Evolutionary conservation across 2,797 vertebrate genomes (phyloP), one percentile per base, ranked within the genome.

Genomic region (Capromys pilorides): DNA sequence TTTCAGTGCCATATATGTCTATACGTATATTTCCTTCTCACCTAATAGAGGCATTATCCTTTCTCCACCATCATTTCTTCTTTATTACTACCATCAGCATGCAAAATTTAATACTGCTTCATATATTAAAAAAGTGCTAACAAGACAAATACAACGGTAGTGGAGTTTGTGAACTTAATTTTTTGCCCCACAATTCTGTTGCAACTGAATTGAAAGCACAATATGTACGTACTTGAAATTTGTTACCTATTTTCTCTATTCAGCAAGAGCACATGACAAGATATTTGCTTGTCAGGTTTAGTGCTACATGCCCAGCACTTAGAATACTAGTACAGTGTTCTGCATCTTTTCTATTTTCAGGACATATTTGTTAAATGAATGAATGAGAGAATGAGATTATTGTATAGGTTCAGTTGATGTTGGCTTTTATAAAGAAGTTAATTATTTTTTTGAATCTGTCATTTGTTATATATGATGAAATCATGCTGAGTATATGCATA

Each of bases 351-450:
- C 41, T 49, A 41, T 69, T 81, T 69, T 82, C 62, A 64, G 69
- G 36, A 96, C 88, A 79, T 51, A 41, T 77, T 94, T 95, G 33
- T 84, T 8, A 69, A 93, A 57, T 19, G 51, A 96, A 88, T 84
- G 10, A 95, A 59, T 26, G 31, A 69, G 24, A 26, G 21, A 89
- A 78, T 71, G 41, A 88, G 16, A 33, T 88, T 24, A 75, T 36
- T 92, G 14, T 49, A 69, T 9, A 88, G 28, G 14, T 36, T 88
- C 73, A 80, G 10, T 71, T 31, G 83, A 45, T 64, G 45, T 57
- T 95, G 77, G 33, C 22, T 86, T 18, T 93, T 86, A 81, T 41
- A 73, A 33, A 61, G 57, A 94, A 92, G 92, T 6, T 57, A 64
- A 80, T 9, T 5, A 80, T 9, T 5, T 91, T 79, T 95, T 73